These are phyloP conservation scores for Tetragnatha montana DNA, from an alignment of 2,888 invertebrate species.

Conservation along the genomic window DNA sequence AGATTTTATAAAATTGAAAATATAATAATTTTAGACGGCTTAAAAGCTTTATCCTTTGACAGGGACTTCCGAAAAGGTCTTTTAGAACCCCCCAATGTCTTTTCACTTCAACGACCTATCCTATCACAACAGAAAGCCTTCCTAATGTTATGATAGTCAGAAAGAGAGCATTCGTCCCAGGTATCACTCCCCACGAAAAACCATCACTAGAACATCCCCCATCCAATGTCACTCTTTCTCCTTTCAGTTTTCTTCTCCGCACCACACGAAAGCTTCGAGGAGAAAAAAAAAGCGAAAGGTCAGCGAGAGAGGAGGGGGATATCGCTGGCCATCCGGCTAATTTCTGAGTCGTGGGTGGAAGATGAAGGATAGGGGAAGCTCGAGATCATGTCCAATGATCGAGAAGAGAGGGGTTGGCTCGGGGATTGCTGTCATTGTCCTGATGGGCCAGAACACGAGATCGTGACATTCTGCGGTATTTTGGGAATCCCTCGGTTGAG, in stretches of 20 bases:
- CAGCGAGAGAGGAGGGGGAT: not conserved
- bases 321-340: constrained; percentile 51
- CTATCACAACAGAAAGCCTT: not conserved
- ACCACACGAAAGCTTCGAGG: not conserved
- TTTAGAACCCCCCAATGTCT: too few relatives aligned
- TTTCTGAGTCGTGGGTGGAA: constrained; percentile 21
- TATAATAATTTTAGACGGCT: too few relatives aligned
- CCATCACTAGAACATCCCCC: not conserved
- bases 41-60: too few relatives aligned
- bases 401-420: not conserved
- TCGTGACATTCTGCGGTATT: not conserved
- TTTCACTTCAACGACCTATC: not conserved
- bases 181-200: not conserved
- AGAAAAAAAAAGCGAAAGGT: constrained; percentile 9
- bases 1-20: too few relatives aligned
- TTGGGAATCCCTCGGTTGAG: not conserved
- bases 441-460: not conserved
- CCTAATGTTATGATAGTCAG: too few relatives aligned
- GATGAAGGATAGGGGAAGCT: constrained; percentile 18
- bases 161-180: too few relatives aligned
- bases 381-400: constrained; percentile 16
- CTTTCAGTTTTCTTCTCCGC: not conserved
- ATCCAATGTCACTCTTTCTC: too few relatives aligned
- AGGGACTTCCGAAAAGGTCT: too few relatives aligned
- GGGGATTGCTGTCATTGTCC: constrained; percentile 25